These are phyloP conservation scores for Phocoena sinus DNA, from an alignment of 2,113 vertebrate species.

Conservation along the genomic window DNA sequence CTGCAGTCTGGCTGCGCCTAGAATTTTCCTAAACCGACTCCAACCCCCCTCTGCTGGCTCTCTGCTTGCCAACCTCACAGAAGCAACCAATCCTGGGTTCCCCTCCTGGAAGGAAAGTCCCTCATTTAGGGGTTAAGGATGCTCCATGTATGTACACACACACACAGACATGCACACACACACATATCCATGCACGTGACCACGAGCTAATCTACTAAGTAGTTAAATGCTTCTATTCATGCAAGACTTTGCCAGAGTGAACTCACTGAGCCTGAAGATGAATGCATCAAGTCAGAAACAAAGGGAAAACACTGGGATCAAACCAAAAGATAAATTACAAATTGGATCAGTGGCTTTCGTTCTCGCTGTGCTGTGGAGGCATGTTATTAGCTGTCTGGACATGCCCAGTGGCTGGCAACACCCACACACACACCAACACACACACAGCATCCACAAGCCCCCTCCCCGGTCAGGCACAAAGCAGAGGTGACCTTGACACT, in stretches of 20 bases:
- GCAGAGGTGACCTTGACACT: slow-evolving; percentile 43
- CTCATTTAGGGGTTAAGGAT: background rate
- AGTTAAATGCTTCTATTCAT: slow-evolving; percentile 40
- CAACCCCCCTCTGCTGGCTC: background rate
- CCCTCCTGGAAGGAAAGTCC: background rate
- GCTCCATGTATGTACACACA: too few relatives aligned
- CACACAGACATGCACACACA: background rate
- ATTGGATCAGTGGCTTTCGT: slow-evolving; percentile 28
- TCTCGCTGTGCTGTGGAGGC: background rate
- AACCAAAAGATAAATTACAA: slow-evolving; percentile 61
- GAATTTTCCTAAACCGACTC: background rate
- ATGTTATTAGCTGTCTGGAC: slow-evolving; percentile 36
- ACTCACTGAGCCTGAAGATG: slow-evolving; percentile 38
- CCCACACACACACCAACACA: background rate
- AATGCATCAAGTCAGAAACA: slow-evolving; percentile 59
- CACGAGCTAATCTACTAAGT: slow-evolving; percentile 4
- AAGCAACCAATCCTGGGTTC: background rate
- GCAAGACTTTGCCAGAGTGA: slow-evolving; percentile 43
- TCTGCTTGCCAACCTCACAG: background rate
- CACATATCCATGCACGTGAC: background rate
- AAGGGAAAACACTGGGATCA: slow-evolving; percentile 44
- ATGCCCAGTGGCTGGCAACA: background rate
- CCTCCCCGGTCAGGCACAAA: background rate
- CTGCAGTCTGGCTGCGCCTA: background rate
- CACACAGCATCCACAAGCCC: background rate